Evolutionary conservation across 2,888 invertebrate species (phyloP), one percentile per base, ranked within the genome.

Genomic region (Timema podura): DNA sequence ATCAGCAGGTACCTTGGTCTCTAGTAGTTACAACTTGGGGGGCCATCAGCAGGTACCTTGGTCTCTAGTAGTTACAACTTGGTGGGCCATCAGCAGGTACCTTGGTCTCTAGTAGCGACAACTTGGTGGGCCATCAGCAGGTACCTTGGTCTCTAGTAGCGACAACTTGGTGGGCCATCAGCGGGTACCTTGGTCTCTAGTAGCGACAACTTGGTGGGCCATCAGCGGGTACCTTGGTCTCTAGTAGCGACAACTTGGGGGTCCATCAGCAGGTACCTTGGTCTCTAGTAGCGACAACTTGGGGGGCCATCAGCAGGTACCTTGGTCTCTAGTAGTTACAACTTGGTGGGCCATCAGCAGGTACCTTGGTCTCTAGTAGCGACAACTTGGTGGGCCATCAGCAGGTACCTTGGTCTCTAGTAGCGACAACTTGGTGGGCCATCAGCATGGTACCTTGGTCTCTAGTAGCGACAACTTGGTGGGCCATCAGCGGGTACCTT

Each of bases 1-100:
- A 16, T 59, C 68, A 69, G 2, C 30, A 30, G 30, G 30, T 30
- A 30, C 30, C 30, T 30, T 30, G 30, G 30, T 30, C 30, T 30
- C 30, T 30, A 30, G 30, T 30, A 30, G 30, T 3, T 1, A 30
- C 30, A 30, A 30, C 30, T 30, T 30, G 30, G 30, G 30, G 30
- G 30, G 1, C 30, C 30, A 2, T 30, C 30, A 30, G 2, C 30
- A 30, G 30, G 30, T 30, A 30, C 30, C 30, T 30, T 30, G 30
- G 30, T 30, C 30, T 30, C 30, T 30, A 30, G 30, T 30, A 30
- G 30, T 3, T 1, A 30, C 30, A 30, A 30, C 30, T 30, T 98
- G 98, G 98, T 92, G 93, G 80, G 95, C 96, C 54, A 95, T 97
- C 77, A 93, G 96, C 0, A 96, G 91, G 91, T 94, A 79, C 76